Conservation (phyloP, 1,140 invertebrate species). For the Drosophila repleta region DNA sequence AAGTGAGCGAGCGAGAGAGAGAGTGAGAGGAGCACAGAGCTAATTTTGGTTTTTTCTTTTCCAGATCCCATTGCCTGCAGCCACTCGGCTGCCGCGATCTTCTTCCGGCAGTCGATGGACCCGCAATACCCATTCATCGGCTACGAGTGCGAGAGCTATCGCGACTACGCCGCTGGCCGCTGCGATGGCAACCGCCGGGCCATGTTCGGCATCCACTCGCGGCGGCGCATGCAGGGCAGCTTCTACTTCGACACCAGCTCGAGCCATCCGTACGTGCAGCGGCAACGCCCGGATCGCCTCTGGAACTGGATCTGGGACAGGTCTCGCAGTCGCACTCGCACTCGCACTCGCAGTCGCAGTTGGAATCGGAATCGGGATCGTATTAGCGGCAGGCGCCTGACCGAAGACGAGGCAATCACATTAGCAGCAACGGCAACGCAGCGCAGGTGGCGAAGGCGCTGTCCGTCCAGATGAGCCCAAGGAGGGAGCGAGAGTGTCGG, state of each 20-base stretch:
- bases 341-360: too few species aligned
- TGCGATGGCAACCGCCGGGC: constrained; percentile 62
- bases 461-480: not conserved
- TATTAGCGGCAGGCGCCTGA: not conserved
- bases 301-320: constrained; percentile 17
- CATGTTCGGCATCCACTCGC: constrained; percentile 78
- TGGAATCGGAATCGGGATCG: not conserved
- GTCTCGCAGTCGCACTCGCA: too few species aligned
- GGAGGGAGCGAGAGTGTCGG: not conserved
- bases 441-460: constrained; percentile 19
- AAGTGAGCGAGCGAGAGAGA: constrained; percentile 40
- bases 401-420: not conserved
- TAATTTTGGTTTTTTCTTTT: not conserved
- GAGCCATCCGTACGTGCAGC: constrained; percentile 65
- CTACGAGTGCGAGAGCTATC: constrained; percentile 86
- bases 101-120: constrained; percentile 88
- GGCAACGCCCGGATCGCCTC: constrained; percentile 29
- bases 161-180: constrained; percentile 85
- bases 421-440: not conserved
- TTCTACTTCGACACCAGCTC: constrained; percentile 71
- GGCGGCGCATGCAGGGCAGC: constrained; percentile 51
- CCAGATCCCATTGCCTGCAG: constrained; percentile 88
- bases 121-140: constrained; percentile 85
- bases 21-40: too few species aligned
- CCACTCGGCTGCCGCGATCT: constrained; percentile 88